Conservation (phyloP, 2,888 invertebrate genomes). For the Eupsilia transversa region DNA sequence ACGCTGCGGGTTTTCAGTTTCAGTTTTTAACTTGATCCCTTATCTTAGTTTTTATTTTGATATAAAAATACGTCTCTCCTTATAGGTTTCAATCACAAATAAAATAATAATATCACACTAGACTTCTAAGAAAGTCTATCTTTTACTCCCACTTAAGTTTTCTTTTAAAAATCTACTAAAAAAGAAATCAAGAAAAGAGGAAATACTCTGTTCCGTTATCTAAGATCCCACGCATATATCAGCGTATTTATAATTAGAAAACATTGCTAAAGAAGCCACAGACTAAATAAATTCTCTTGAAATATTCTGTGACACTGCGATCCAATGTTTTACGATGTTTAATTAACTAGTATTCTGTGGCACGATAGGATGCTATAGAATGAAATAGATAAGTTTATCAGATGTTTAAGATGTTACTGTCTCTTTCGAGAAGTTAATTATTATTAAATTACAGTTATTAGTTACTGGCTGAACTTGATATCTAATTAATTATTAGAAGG, state of each 20-base stretch:
- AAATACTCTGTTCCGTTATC: slow-evolving; percentile 18
- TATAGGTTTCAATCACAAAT: not conserved
- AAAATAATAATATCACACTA: not conserved
- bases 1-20: slow-evolving; percentile 8
- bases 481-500: not conserved
- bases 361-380: slow-evolving; percentile 14
- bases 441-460: slow-evolving; percentile 14
- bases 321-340: slow-evolving; percentile 13
- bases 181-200: slow-evolving; percentile 17
- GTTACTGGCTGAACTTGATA: not conserved
- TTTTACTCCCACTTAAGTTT: not conserved
- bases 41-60: not conserved
- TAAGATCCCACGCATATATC: slow-evolving; percentile 41
- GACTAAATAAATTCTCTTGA: slow-evolving; percentile 41
- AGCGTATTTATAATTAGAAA: slow-evolving; percentile 47
- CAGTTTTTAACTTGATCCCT: not conserved
- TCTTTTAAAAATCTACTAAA: slow-evolving; percentile 10
- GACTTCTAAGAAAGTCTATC: not conserved
- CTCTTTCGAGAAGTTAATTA: slow-evolving; percentile 17
- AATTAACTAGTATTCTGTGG: slow-evolving; percentile 41
- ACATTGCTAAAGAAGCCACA: slow-evolving; percentile 45
- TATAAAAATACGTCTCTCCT: not conserved
- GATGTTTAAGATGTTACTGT: slow-evolving; percentile 25
- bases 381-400: slow-evolving; percentile 14
- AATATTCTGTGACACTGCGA: slow-evolving; percentile 20